Evolutionary conservation across 2,888 invertebrate species (phyloP).

Genomic region (Sepiola atlantica): DNA sequence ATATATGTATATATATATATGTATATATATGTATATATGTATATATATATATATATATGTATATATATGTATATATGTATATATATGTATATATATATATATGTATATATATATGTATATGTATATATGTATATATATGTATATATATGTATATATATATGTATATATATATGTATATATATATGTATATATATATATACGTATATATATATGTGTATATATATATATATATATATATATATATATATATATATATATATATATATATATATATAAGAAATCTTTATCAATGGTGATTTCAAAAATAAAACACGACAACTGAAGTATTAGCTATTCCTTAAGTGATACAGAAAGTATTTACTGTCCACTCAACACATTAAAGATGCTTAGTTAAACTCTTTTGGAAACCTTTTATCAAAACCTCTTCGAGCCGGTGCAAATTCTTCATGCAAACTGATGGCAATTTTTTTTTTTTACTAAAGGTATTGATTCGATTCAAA

Average conservation of each 20-base stretch:
- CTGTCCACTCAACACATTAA: constrained; percentile 32
- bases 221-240: background rate
- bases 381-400: background rate
- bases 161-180: too few species aligned
- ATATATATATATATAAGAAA: background rate
- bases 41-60: too few species aligned
- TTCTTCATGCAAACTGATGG: background rate
- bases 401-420: background rate
- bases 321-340: too few species aligned
- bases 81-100: background rate
- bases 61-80: too few species aligned
- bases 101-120: background rate
- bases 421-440: background rate
- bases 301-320: too few species aligned
- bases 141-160: too few species aligned
- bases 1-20: too few species aligned
- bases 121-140: background rate
- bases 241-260: background rate
- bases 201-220: background rate
- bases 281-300: too few species aligned
- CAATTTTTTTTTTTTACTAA: background rate
- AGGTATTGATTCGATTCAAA: background rate
- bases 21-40: too few species aligned
- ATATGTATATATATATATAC: background rate
- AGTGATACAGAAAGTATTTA: background rate